Percentiles rank a stretch among this genome's conserved stretches.
Evolutionary conservation across 2,888 invertebrate species (phyloP).

Genomic region (Sicus ferrugineus): DNA sequence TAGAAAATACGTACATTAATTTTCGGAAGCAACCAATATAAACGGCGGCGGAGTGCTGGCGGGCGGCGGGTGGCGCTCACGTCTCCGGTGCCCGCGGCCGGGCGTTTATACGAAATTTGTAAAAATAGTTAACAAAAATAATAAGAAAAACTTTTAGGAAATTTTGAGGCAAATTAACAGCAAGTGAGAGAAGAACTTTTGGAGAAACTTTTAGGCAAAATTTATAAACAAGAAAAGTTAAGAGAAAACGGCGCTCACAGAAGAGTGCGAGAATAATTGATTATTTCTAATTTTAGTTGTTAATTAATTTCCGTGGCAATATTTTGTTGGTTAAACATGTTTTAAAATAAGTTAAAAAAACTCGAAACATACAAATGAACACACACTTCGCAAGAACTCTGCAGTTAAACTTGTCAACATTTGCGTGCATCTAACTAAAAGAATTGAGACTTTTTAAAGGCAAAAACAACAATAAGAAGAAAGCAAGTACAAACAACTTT

Average conservation of each 20-base stretch:
- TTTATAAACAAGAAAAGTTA: constrained; percentile 48
- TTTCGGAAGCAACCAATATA: constrained; percentile 57
- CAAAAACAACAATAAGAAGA: background rate
- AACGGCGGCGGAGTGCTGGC: constrained; percentile 17
- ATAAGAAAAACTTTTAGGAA: constrained; percentile 54
- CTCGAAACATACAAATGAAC: constrained; percentile 7
- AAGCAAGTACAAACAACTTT: constrained; percentile 43
- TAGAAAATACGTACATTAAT: constrained; percentile 52
- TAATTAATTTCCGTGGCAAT: constrained; percentile 45
- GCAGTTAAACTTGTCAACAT: constrained; percentile 33
- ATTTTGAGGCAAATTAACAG: constrained; percentile 63
- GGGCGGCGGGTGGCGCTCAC: background rate
- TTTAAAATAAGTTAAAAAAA: constrained; percentile 24
- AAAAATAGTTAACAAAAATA: constrained; percentile 55
- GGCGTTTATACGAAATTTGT: constrained; percentile 55
- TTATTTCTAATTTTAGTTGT: constrained; percentile 35
- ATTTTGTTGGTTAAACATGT: constrained; percentile 40
- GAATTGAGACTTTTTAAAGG: background rate
- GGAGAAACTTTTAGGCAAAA: constrained; percentile 56
- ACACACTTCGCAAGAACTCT: constrained; percentile 15
- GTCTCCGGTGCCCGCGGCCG: constrained; percentile 24
- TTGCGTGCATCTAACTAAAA: constrained; percentile 18
- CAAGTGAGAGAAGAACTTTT: constrained; percentile 50
- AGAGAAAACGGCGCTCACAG: constrained; percentile 45
- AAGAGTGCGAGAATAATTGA: constrained; percentile 18